Evolutionary conservation across 92 coral and sea anemone species (phyloP).

Genomic region (Micromussa lordhowensis): DNA sequence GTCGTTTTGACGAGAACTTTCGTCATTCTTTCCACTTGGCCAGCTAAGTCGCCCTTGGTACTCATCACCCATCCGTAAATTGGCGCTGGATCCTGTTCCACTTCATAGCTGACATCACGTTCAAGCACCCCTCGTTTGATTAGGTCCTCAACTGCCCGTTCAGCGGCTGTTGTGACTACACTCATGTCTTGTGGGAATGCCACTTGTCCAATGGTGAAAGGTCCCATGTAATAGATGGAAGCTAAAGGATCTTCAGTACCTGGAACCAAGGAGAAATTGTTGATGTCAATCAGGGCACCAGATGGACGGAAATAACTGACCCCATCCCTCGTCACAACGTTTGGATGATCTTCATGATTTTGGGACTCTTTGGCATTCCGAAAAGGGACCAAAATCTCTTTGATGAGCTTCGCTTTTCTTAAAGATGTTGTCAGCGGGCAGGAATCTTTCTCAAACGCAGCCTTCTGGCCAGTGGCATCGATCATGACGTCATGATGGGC

Average conservation of each 20-base stretch:
- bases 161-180: slow-evolving; percentile 52
- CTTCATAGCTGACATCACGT: slow-evolving; percentile 8
- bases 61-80: slow-evolving; percentile 39
- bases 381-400: slow-evolving; percentile 46
- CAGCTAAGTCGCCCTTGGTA: slow-evolving; percentile 31
- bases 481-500: slow-evolving; percentile 49
- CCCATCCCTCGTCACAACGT: slow-evolving; percentile 37
- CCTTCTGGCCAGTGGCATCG: slow-evolving; percentile 59
- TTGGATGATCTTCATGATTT: slow-evolving; percentile 23
- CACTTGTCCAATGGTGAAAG: slow-evolving; percentile 32
- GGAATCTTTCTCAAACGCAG: slow-evolving; percentile 33
- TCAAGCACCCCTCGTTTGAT: slow-evolving; percentile 36
- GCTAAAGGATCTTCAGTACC: slow-evolving; percentile 1
- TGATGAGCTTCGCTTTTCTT: slow-evolving; percentile 26
- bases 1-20: slow-evolving; percentile 5
- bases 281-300: slow-evolving; percentile 46
- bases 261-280: slow-evolving; percentile 43
- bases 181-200: slow-evolving; percentile 51
- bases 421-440: slow-evolving; percentile 39
- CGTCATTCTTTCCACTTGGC: slow-evolving; percentile 32
- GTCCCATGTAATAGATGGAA: slow-evolving; percentile 63
- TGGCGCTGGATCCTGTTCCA: slow-evolving; percentile 33
- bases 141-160: slow-evolving; percentile 33
- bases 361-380: slow-evolving; percentile 9
- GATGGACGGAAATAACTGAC: slow-evolving; percentile 37